phyloP scores from a whole-genome alignment of 2,113 vertebrate species.

The Theristicus caerulescens region DNA sequence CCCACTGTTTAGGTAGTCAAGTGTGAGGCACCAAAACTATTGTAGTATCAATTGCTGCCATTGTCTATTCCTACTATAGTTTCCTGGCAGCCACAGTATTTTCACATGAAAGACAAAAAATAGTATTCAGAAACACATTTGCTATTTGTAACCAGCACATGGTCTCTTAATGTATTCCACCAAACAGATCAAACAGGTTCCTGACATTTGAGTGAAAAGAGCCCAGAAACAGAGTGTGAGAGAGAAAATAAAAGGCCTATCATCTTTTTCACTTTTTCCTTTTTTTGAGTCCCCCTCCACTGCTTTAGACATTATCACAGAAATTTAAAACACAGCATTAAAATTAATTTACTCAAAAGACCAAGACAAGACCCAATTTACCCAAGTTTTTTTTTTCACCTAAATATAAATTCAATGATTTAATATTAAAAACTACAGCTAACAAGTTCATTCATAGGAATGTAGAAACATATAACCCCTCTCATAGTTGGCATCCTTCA shows the following conservation, averaged over 20 bases:
- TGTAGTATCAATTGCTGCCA: background rate
- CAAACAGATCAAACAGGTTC: background rate
- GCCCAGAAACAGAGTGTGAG: background rate
- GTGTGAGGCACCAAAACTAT: background rate
- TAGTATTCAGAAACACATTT: background rate
- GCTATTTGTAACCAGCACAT: background rate
- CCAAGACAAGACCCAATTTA: background rate
- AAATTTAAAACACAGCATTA: background rate
- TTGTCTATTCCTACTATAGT: background rate
- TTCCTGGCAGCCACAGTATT: background rate
- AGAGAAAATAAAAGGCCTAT: background rate
- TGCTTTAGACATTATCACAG: background rate
- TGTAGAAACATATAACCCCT: background rate
- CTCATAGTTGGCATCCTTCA: background rate
- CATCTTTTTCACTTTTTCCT: rapidly evolving
- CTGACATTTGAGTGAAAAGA: background rate
- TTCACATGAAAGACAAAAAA: background rate
- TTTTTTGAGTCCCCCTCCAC: background rate
- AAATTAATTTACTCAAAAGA: background rate
- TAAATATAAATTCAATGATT: background rate
- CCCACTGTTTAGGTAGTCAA: background rate
- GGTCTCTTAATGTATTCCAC: background rate
- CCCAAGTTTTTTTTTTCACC: background rate
- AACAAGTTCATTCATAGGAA: background rate
- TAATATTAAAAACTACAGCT: background rate